These are phyloP conservation scores for Schizopygopsis pylzovi DNA, from an alignment of 2,797 vertebrate genomes.

Conservation along the genomic window DNA sequence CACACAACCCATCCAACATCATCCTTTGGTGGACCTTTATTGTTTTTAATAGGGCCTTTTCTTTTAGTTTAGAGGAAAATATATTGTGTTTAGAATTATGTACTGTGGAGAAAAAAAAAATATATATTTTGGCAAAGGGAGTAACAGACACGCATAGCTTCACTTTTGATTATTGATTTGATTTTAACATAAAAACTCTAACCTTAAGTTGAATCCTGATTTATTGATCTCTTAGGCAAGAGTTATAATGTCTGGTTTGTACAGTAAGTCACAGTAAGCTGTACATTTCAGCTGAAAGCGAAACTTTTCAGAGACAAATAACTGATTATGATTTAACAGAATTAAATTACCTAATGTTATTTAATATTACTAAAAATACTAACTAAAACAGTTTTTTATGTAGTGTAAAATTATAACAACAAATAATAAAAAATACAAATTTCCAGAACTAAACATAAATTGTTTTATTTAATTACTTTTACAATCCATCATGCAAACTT, in stretches of 20 bases:
- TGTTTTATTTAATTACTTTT: not conserved
- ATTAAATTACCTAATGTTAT: not conserved
- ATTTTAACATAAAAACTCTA: slow-evolving; percentile 23
- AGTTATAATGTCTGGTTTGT: slow-evolving; percentile 27
- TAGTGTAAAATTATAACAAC: not conserved
- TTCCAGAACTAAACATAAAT: not conserved
- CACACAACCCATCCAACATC: slow-evolving; percentile 24
- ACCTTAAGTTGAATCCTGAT: not conserved
- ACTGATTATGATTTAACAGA: not conserved
- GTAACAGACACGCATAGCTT: not conserved
- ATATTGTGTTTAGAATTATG: not conserved
- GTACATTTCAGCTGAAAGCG: not conserved
- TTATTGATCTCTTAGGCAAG: slow-evolving; percentile 10
- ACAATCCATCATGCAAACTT: not conserved
- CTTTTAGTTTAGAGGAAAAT: not conserved
- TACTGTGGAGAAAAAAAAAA: not conserved
- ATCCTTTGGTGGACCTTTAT: slow-evolving; percentile 33
- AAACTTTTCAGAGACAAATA: not conserved
- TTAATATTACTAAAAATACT: not conserved
- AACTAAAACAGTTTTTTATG: not conserved
- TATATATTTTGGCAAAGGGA: not conserved
- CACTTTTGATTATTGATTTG: slow-evolving; percentile 10
- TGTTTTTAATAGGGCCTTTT: not conserved
- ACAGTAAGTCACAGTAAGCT: not conserved
- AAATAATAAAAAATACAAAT: not conserved